Percentiles rank a stretch among this genome's conserved stretches.
Conservation (phyloP, 2,113 vertebrate species). For the Heteronetta atricapilla region DNA sequence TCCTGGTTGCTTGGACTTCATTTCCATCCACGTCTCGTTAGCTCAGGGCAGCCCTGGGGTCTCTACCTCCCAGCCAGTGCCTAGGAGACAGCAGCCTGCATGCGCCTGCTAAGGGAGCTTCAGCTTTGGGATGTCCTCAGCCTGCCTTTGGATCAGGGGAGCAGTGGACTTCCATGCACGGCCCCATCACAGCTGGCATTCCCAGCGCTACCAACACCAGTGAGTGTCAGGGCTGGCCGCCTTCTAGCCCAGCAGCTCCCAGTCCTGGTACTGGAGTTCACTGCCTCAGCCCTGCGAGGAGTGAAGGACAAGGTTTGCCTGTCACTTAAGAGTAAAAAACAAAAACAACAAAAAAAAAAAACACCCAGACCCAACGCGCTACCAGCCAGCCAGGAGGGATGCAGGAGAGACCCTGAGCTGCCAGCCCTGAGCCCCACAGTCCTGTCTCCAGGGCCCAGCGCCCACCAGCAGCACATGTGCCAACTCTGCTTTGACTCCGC, state of each 20-base stretch:
- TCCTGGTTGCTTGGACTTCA: background rate
- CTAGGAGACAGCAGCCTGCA: background rate
- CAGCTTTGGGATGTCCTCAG: background rate
- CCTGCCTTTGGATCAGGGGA: background rate
- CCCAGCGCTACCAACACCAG: background rate
- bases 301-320: background rate
- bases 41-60: background rate
- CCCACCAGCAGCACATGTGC: rapidly evolving
- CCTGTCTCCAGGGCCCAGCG: background rate
- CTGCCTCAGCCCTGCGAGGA: background rate
- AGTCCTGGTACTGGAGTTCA: background rate
- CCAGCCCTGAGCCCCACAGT: background rate
- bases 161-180: rapidly evolving
- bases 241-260: background rate
- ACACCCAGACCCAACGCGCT: background rate
- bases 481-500: background rate
- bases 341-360: too few species aligned
- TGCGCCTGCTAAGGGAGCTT: background rate
- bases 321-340: background rate
- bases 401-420: background rate
- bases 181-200: rapidly evolving
- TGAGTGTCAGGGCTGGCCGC: rapidly evolving
- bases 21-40: background rate
- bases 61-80: background rate
- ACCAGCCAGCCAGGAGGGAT: background rate